Evolutionary conservation across 2,888 invertebrate genomes (phyloP).

Genomic region (Lacanobia wlatinum): DNA sequence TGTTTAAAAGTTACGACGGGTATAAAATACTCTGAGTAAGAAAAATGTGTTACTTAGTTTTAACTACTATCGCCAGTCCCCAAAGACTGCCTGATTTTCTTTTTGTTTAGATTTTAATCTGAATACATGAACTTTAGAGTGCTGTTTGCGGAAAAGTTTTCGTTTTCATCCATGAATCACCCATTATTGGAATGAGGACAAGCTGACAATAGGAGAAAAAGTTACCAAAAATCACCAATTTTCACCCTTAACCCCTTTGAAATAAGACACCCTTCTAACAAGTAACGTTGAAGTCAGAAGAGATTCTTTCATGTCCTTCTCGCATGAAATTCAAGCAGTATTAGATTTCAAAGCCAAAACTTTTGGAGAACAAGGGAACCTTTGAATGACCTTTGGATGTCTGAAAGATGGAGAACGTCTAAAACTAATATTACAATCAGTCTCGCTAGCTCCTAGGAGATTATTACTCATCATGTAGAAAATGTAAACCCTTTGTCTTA

Average conservation of each 20-base stretch:
- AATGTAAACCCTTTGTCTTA: too few relatives aligned
- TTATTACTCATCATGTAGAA: neutral
- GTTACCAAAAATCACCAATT: neutral
- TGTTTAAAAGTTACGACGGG: too few relatives aligned
- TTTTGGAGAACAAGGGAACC: neutral
- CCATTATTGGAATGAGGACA: too few relatives aligned
- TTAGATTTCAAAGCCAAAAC: conserved; percentile 33
- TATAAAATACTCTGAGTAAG: too few relatives aligned
- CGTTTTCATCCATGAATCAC: too few relatives aligned
- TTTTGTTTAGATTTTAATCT: too few relatives aligned
- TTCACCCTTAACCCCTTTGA: neutral
- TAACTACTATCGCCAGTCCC: too few relatives aligned
- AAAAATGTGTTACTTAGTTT: too few relatives aligned
- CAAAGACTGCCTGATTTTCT: too few relatives aligned
- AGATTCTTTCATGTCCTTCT: conserved; percentile 10
- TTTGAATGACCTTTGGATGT: conserved; percentile 5
- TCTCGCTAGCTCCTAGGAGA: neutral
- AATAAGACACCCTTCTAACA: conserved; percentile 1
- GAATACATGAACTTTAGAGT: too few relatives aligned
- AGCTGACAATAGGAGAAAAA: neutral
- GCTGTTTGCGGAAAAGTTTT: too few relatives aligned
- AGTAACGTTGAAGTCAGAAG: neutral
- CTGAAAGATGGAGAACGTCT: neutral
- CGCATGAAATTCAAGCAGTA: conserved; percentile 5
- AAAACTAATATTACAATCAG: conserved; percentile 1